Base-by-base conservation (phyloP, 2,888 invertebrate species). In the Cylloceria caligata region DNA sequence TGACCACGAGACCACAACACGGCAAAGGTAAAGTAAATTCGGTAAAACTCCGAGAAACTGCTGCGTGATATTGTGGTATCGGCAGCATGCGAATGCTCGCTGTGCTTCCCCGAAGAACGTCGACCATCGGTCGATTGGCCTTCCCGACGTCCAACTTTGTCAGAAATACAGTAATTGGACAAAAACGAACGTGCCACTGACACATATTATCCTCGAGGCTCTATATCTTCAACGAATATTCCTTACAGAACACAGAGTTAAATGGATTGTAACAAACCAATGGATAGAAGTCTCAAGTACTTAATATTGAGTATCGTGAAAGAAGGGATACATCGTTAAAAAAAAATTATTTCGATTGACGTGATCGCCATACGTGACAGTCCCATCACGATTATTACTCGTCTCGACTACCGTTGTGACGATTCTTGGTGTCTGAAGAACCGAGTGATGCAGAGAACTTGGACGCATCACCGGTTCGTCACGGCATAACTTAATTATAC, bases 1-100 rank as follows among this genome's bases (percentile, higher is more conserved):
- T 88, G 89, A 88, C 87, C 75, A 45, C 71, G 67, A 75, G 55
- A 75, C 64, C 49, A 67, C 60, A 42, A 78, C 42, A 55, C 52
- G 45, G 62, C 19, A 42, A 65, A 64, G 42, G 36, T 36, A 39
- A 27, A 64, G 49, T 69, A 52, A 72, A 71, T 62, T 64, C 77
- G 77, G 39, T 64, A 72, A 73, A 73, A 73, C 62, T 36, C 64
- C 68, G 39, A 39, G 64, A 73, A 64, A 42, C 55, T 49, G n/a
- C 57, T 57, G 7, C 16, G 57, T 30, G 34, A 3, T 27, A 0
- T 6, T 34, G 30, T 16, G n/a, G 16, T 16, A 34, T 34, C 30
- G 16, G 34, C 16, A 57, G 57, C 16, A 57, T 57, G 57, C 3
- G 30, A 34, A 52, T 49, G 49, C 49, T 49, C 13, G 24, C 11